phyloP scores from a whole-genome alignment of 1,140 invertebrate genomes.

The Drosophila arawakana region DNA sequence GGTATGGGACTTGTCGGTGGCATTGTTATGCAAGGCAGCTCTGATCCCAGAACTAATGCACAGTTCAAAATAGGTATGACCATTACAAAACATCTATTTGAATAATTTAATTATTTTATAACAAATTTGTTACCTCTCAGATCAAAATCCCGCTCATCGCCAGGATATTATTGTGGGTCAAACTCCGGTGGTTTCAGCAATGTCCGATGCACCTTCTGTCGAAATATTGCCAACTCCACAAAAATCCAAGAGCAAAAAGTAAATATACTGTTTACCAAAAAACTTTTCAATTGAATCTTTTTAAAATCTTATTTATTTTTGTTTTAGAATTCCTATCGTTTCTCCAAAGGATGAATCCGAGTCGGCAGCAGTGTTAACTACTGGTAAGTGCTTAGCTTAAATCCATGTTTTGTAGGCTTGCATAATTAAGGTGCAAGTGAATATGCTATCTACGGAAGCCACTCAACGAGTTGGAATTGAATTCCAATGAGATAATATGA shows the following conservation, averaged over 20 bases:
- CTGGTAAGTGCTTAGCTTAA: constrained; percentile 43
- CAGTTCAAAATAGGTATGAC: constrained; percentile 41
- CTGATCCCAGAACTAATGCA: constrained; percentile 40
- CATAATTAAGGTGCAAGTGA: too few relatives aligned
- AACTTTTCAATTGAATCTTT: background rate
- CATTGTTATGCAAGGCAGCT: constrained; percentile 23
- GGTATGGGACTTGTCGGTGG: constrained; percentile 29
- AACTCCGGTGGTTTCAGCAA: constrained; percentile 79
- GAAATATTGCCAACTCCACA: constrained; percentile 76
- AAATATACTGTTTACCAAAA: constrained; percentile 13
- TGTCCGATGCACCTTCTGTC: constrained; percentile 79
- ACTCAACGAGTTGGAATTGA: too few relatives aligned
- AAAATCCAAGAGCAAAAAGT: constrained; percentile 77
- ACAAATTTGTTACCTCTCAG: constrained; percentile 21
- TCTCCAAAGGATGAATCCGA: constrained; percentile 49
- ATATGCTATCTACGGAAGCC: too few relatives aligned
- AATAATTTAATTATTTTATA: background rate
- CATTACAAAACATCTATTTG: background rate
- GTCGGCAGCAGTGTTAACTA: background rate
- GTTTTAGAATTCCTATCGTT: constrained; percentile 60
- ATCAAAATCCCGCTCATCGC: constrained; percentile 54
- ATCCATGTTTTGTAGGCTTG: too few relatives aligned
- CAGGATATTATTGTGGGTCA: constrained; percentile 43
- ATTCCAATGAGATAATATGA: too few relatives aligned
- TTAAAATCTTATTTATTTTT: background rate